Evolutionary conservation across 1,140 invertebrate genomes (phyloP).

Genomic region (Bombus turneri): DNA sequence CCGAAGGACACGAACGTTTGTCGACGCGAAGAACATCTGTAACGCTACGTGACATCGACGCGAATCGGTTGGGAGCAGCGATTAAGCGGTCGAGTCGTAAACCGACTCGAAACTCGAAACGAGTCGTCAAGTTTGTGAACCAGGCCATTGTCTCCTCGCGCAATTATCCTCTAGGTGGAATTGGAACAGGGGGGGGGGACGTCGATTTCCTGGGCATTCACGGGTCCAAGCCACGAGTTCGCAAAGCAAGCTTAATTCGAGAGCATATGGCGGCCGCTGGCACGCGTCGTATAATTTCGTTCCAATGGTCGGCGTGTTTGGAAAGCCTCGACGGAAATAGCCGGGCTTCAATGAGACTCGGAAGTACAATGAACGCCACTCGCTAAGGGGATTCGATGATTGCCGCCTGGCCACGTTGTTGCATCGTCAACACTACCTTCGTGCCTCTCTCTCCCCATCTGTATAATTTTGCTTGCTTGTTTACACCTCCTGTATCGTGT

Average conservation of each 20-base stretch:
- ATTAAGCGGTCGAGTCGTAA: conserved; percentile 29
- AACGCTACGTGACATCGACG: conserved; percentile 29
- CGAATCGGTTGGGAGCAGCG: neutral
- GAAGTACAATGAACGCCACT: conserved; percentile 53
- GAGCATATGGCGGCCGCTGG: conserved; percentile 55
- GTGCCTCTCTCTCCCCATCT: too few relatives aligned
- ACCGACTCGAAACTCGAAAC: conserved; percentile 20
- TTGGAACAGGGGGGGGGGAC: too few relatives aligned
- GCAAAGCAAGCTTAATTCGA: conserved; percentile 15
- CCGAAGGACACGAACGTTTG: neutral
- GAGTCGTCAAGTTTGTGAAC: conserved; percentile 1
- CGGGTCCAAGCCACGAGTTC: neutral
- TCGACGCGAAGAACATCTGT: conserved; percentile 21
- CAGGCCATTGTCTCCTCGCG: conserved; percentile 34
- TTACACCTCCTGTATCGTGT: neutral
- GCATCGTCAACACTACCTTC: neutral
- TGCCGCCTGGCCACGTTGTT: conserved; percentile 22
- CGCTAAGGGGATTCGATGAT: conserved; percentile 44
- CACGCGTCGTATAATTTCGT: conserved; percentile 60
- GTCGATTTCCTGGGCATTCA: conserved; percentile 14
- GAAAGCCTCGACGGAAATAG: conserved; percentile 46
- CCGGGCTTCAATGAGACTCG: conserved; percentile 51
- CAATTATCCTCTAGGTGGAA: conserved; percentile 25
- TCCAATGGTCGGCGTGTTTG: conserved; percentile 41
- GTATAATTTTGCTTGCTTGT: neutral